These are phyloP conservation scores for Pampus argenteus DNA, from an alignment of 2,797 vertebrate genomes.

Conservation along the genomic window DNA sequence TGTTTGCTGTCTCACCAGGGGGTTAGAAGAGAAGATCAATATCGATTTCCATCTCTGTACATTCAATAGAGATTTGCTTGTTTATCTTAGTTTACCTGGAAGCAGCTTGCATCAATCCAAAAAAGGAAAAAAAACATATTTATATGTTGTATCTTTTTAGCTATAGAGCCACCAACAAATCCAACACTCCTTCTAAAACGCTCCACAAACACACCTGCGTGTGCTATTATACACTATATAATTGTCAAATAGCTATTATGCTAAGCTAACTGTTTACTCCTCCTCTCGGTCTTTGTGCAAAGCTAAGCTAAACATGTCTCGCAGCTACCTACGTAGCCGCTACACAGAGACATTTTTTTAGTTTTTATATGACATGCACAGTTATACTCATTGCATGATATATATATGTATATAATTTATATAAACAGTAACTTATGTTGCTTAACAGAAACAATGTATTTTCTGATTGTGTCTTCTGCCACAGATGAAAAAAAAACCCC, in stretches of 20 bases:
- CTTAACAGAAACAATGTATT: neutral
- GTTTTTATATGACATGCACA: no score
- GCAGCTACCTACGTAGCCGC: no score
- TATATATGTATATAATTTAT: neutral
- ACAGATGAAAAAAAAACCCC: no score
- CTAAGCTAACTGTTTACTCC: neutral
- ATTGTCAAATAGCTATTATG: no score
- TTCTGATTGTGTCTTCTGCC: neutral
- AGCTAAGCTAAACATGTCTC: no score
- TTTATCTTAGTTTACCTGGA: neutral
- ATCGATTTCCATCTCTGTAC: neutral
- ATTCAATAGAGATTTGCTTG: constrained; percentile 4
- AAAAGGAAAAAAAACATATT: neutral
- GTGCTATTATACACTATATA: no score
- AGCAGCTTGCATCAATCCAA: neutral
- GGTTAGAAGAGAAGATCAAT: neutral
- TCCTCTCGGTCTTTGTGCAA: no score
- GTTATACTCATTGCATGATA: neutral
- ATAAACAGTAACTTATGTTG: no score
- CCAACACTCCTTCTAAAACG: neutral
- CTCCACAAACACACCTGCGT: neutral
- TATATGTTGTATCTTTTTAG: neutral
- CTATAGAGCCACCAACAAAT: neutral
- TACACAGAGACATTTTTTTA: no score
- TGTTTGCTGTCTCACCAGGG: constrained; percentile 4